Evolutionary conservation across 2,797 vertebrate genomes (phyloP).

Genomic region (Urosaurus nigricauda): DNA sequence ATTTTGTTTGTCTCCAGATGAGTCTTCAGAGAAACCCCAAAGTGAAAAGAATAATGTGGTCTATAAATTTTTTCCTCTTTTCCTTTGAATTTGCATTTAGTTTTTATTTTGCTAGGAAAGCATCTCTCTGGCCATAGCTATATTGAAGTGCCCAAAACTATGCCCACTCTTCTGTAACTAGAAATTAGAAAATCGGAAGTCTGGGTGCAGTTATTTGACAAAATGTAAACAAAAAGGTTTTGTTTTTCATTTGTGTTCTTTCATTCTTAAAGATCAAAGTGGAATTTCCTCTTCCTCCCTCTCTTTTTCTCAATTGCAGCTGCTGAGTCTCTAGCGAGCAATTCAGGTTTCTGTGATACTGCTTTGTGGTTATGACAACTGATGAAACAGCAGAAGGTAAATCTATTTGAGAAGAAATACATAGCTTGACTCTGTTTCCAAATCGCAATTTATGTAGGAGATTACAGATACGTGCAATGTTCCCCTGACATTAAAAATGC

Average conservation of each 20-base stretch:
- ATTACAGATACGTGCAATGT: background rate
- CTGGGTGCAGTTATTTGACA: slow-evolving; percentile 30
- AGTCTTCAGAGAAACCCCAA: background rate
- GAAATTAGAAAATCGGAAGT: slow-evolving; percentile 42
- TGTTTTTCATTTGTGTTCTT: slow-evolving; percentile 62
- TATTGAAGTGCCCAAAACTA: background rate
- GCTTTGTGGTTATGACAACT: slow-evolving; percentile 14
- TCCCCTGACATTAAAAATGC: background rate
- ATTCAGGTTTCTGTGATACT: slow-evolving; percentile 32
- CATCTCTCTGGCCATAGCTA: background rate
- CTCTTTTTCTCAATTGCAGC: background rate
- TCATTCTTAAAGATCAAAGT: slow-evolving; percentile 40
- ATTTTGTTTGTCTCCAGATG: background rate
- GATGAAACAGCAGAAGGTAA: background rate
- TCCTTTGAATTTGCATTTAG: background rate
- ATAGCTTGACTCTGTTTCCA: background rate
- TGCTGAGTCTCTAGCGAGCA: background rate
- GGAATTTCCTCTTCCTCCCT: slow-evolving; percentile 55
- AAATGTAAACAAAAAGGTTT: slow-evolving; percentile 52
- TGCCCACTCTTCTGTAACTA: slow-evolving; percentile 36
- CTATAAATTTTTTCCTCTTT: background rate
- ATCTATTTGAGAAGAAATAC: slow-evolving; percentile 23
- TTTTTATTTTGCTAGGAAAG: background rate
- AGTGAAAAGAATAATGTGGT: background rate
- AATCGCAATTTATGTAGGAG: background rate